Base-by-base conservation (phyloP, 2,888 invertebrate genomes). In the Mycogona germanica region DNA sequence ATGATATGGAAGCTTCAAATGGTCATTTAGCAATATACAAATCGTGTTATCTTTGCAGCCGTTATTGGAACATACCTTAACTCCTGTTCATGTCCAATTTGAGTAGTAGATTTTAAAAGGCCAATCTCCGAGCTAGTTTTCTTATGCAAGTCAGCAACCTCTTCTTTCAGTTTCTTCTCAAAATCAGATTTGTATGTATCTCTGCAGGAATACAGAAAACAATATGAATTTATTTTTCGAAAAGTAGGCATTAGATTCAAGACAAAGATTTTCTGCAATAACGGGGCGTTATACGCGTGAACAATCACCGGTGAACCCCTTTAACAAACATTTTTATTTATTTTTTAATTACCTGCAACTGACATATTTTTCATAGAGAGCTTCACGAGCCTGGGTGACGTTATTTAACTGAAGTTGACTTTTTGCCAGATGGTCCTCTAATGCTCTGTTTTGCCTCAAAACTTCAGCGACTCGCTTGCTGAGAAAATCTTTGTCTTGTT, bases 401-500 rank as follows among this genome's bases (percentile, higher is more conserved):
- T 44, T 45, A 14, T 58, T 56, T n/a, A 58, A 29, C 44, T 58
- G 56, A n/a, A 35, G 12, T 14, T 25, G n/a, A 3, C 38, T 21
- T 14, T 54, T 48, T 12, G 55, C 42, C 3, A 57, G 12, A n/a
- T 46, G 53, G 14, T 58, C 56, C 30, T 58, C 55, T 14, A 49
- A 6, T 14, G 26, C 23, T 14, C 32, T 40, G 14, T 26, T 19
- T 38, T 50, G 54, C 17, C 38, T 47, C 9, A 32, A 42, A 5
- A 55, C 4, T 49, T 58, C 58, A n/a, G 23, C n/a, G n/a, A 53
- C n/a, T 38, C 54, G 54, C 17, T 50, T 56, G 12, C 28, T 28
- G 7, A 58, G 40, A 37, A 37, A 55, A 37, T 58, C 56, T 57
- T 57, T 54, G 37, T 58, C 58, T 52, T 58, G 54, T 41, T 55